Base-by-base conservation (phyloP, 2,113 vertebrate genomes). In the Otus sunia region DNA sequence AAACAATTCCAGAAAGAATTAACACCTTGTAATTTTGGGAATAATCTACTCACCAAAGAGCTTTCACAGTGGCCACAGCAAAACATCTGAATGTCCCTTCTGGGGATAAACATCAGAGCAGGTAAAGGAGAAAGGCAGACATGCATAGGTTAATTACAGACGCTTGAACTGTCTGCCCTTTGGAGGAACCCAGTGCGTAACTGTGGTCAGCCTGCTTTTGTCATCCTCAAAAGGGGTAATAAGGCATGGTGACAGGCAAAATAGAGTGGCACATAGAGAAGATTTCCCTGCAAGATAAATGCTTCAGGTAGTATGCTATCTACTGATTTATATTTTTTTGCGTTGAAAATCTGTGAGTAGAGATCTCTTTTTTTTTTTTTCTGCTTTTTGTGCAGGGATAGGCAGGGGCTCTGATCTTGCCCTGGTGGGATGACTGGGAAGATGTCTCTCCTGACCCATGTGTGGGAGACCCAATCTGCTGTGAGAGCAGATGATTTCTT, bases 351-450 rank as follows among this genome's bases (percentile, higher is more conserved):
- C 25, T 77, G 9, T 69, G 34, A 58, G 66, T 39, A 34, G 11
- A 21, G 4, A 5, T 4, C 23, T 11, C 32, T 15, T 64, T 43
- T 43, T 17, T 20, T 69, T 18, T 29, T 66, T 9, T 69, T 66
- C 18, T 41, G n/a, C 11, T 37, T 86, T 66, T 3, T 22, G 9
- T 8, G 6, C 2, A 11, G 0, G 10, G 4, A 2, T 45, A 52
- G 34, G 4, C 8, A 47, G 37, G 22, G 11, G 5, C 19, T 74
- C 63, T 59, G 45, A 11, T n/a, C 27, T 41, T 80, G 12, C 19
- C 15, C 8, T 3, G 1, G 5, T 62, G 15, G 39, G 19, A 50
- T 73, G 13, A 19, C 12, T 26, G 15, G 39, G 41, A 59, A 74
- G 45, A 14, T 55, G 4, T 29, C 6, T 62, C 37, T 94, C 22